Conservation (phyloP, 2,888 invertebrate species). For the Aphidius colemani region DNA sequence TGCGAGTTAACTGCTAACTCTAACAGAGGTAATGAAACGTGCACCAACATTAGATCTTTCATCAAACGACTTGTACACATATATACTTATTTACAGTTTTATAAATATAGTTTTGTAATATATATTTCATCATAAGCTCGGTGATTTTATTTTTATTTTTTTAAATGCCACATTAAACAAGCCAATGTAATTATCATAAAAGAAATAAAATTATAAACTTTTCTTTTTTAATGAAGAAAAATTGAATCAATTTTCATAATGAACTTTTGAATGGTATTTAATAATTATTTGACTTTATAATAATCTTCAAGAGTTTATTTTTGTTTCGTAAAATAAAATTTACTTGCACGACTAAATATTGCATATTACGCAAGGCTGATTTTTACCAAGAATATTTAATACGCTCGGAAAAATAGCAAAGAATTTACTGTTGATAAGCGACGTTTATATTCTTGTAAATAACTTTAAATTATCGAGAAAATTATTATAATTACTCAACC, state of each 20-base stretch:
- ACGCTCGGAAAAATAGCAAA: constrained; percentile 7
- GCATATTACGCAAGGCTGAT: background rate
- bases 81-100: background rate
- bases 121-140: too few relatives aligned
- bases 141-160: too few relatives aligned
- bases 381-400: background rate
- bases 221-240: too few relatives aligned
- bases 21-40: constrained; percentile 56
- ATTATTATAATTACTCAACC: constrained; percentile 44
- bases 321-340: too few relatives aligned
- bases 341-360: too few relatives aligned
- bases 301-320: too few relatives aligned
- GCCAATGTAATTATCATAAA: too few relatives aligned
- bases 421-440: constrained; percentile 11
- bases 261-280: too few relatives aligned
- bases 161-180: too few relatives aligned
- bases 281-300: too few relatives aligned
- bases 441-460: constrained; percentile 25
- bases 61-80: background rate
- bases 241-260: too few relatives aligned
- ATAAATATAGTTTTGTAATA: background rate
- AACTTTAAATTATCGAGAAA: constrained; percentile 42
- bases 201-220: too few relatives aligned
- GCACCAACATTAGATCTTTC: constrained; percentile 34
- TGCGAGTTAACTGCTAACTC: constrained; percentile 54